phyloP scores from a whole-genome alignment of 2,888 invertebrate species.

The Philopedon plagiatum region DNA sequence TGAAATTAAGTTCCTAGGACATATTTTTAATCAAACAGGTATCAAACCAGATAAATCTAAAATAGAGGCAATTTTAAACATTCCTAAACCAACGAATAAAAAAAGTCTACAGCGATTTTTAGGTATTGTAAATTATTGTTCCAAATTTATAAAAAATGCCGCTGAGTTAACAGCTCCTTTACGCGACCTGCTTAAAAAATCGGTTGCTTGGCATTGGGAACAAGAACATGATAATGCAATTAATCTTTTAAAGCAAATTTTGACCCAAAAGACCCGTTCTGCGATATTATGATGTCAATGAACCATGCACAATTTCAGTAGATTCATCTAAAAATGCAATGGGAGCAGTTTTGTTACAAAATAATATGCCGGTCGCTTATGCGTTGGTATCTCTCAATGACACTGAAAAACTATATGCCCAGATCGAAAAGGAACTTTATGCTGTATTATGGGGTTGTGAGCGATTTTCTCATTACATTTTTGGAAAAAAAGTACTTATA shows the following conservation, averaged over 20 bases:
- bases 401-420: background rate
- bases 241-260: background rate
- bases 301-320: background rate
- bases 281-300: background rate
- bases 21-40: background rate
- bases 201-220: background rate
- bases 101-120: background rate
- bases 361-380: background rate
- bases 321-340: background rate
- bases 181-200: background rate
- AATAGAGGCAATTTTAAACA: too few species aligned
- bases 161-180: background rate
- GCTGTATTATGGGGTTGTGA: background rate
- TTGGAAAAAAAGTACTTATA: background rate
- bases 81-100: background rate
- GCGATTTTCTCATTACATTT: background rate
- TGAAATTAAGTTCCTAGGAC: background rate
- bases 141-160: background rate
- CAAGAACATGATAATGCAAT: background rate
- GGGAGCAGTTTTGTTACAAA: background rate
- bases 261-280: background rate
- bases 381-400: background rate
- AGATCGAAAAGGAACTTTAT: background rate
- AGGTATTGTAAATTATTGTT: too few species aligned
- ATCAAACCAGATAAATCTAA: background rate